phyloP scores from a whole-genome alignment of 2,113 vertebrate genomes.

The Marmota flaviventris region DNA sequence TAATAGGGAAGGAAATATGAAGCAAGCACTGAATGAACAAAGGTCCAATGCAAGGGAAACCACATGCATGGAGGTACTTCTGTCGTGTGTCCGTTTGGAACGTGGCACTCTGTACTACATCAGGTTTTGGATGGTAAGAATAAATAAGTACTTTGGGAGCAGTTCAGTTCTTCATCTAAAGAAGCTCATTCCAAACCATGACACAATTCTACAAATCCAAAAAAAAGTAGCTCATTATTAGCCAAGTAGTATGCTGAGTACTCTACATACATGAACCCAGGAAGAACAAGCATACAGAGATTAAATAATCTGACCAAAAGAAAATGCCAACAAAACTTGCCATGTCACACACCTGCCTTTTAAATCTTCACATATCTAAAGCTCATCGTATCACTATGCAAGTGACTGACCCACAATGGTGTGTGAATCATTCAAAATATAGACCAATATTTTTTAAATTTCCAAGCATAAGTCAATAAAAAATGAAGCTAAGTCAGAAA shows the following conservation, averaged over 20 bases:
- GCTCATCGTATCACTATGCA: not conserved
- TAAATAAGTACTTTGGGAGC: conserved; percentile 1
- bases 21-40: not conserved
- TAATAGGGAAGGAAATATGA: not conserved
- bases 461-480: not conserved
- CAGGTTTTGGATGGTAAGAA: not conserved
- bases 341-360: not conserved
- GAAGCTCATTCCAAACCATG: not conserved
- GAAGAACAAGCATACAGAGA: not conserved
- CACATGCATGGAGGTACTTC: rapidly evolving
- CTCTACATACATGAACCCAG: not conserved
- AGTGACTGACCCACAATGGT: not conserved
- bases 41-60: not conserved
- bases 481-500: not conserved
- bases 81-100: not conserved
- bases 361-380: not conserved
- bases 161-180: not conserved
- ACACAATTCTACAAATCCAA: not conserved
- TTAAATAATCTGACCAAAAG: not conserved
- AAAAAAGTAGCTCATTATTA: not conserved
- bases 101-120: not conserved
- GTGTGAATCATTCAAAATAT: not conserved
- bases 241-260: not conserved
- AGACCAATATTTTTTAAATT: not conserved
- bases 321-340: not conserved